Base-by-base conservation (phyloP, 2,888 invertebrate species). In the Apamea anceps region DNA sequence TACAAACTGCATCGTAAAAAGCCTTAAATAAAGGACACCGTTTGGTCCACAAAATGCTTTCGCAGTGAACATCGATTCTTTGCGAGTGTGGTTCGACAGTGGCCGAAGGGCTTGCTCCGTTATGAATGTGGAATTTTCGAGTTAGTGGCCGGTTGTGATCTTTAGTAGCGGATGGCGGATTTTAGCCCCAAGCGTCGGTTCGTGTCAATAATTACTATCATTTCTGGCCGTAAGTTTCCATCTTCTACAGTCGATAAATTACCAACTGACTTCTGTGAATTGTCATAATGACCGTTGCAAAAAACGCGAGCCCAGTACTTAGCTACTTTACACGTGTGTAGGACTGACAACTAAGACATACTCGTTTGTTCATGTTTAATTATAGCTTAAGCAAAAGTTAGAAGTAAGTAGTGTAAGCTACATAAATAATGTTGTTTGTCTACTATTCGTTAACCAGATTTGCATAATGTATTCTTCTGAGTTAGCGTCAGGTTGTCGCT, bases 151-250 rank as follows among this genome's bases (percentile, higher is more conserved):
- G 94, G 93, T 94, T 95, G 94, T 94, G 94, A 95, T 95, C 94
- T 94, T 95, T 93, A 91, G 91, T 91, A 90, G 91, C 88, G 94
- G 91, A 92, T 91, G 94, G 93, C 89, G 91, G 91, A 92, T 92
- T 92, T 92, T 92, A 86, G 93, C 94, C 93, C 88, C 89, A 87
- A 90, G 94, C 95, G 92, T 88, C 85, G 89, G 92, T 96, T 95
- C 96, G 96, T 96, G 96, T 96, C 96, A 96, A 95, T 96, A 96
- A 96, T 96, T 95, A 96, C 96, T 95, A 95, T 95, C 91, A 96
- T 96, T 96, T 94, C 93, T 91, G 90, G 90, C 91, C 88, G 90
- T 92, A 88, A 91, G 93, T 94, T 95, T 93, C 93, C 96, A 95
- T 94, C 94, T 94, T 92, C 92, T 92, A 91, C 93, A 91, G 92